Conservation (phyloP, 2,888 invertebrate genomes). For the Harpagoxenus sublaevis region DNA sequence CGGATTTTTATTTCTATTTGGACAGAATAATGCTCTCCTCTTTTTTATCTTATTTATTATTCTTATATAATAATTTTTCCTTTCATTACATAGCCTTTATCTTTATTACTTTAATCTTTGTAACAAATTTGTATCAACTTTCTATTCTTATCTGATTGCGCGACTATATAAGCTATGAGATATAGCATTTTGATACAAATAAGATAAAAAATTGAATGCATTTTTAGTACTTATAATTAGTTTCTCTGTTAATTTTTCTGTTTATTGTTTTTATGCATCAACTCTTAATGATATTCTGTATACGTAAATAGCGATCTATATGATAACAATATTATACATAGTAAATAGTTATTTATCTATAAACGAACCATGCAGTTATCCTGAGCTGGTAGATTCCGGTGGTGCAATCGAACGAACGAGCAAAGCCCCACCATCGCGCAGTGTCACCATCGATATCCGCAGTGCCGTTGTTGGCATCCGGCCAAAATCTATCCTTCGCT, state of each 20-base stretch:
- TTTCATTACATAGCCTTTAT: neutral
- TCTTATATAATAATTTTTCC: neutral
- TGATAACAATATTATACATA: conserved; percentile 7
- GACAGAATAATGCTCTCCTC: neutral
- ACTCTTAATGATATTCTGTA: neutral
- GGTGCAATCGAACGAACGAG: conserved; percentile 45
- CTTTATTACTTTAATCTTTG: neutral
- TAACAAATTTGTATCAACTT: neutral
- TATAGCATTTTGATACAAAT: neutral
- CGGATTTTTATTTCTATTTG: conserved; percentile 1
- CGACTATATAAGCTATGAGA: neutral
- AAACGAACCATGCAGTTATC: neutral
- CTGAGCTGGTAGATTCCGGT: conserved; percentile 12
- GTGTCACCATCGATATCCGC: conserved; percentile 83
- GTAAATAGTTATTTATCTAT: neutral
- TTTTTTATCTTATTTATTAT: neutral
- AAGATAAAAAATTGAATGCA: conserved; percentile 7
- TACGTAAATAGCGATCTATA: conserved; percentile 13
- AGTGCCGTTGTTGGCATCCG: conserved; percentile 83
- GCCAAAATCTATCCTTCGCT: conserved; percentile 79
- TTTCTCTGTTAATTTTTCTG: neutral
- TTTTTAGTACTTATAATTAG: neutral
- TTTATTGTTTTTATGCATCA: neutral
- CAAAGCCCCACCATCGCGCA: conserved; percentile 66
- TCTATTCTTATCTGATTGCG: neutral